These are phyloP conservation scores for Acleris laterana DNA, from an alignment of 2,888 invertebrate genomes.

Conservation along the genomic window DNA sequence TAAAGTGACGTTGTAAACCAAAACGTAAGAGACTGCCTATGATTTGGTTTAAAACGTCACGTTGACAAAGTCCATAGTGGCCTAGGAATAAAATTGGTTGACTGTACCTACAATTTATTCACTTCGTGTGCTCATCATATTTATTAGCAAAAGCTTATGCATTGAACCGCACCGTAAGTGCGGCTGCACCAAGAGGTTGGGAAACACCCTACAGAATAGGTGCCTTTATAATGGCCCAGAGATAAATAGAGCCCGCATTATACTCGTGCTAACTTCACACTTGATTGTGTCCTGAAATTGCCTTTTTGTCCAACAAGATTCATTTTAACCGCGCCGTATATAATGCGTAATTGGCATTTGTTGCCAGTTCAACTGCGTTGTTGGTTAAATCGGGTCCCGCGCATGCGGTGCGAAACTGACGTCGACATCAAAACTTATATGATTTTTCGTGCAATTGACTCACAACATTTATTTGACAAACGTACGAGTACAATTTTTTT, in stretches of 20 bases:
- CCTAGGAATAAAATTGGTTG: no score
- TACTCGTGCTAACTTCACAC: conserved; percentile 24
- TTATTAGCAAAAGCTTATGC: not conserved
- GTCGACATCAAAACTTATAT: no score
- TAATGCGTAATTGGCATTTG: not conserved
- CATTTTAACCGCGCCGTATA: not conserved
- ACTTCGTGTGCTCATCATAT: no score
- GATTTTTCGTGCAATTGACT: no score
- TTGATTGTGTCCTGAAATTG: conserved; percentile 22
- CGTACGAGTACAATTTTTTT: no score
- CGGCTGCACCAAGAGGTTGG: conserved; percentile 29
- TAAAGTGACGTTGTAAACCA: no score
- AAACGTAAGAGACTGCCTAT: no score
- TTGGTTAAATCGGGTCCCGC: not conserved
- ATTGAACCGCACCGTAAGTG: conserved; percentile 5
- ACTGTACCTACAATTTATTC: no score
- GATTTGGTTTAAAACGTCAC: no score
- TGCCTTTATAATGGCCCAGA: conserved; percentile 20
- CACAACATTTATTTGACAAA: no score
- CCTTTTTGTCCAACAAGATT: conserved; percentile 3
- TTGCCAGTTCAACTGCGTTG: not conserved
- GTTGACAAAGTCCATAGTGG: no score
- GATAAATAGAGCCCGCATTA: conserved; percentile 31
- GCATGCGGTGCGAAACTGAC: no score
- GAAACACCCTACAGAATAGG: conserved; percentile 32